Percentiles rank a stretch among this genome's conserved stretches.
These are phyloP conservation scores for Acleris literana DNA, from an alignment of 2,888 invertebrate genomes.

Conservation along the genomic window DNA sequence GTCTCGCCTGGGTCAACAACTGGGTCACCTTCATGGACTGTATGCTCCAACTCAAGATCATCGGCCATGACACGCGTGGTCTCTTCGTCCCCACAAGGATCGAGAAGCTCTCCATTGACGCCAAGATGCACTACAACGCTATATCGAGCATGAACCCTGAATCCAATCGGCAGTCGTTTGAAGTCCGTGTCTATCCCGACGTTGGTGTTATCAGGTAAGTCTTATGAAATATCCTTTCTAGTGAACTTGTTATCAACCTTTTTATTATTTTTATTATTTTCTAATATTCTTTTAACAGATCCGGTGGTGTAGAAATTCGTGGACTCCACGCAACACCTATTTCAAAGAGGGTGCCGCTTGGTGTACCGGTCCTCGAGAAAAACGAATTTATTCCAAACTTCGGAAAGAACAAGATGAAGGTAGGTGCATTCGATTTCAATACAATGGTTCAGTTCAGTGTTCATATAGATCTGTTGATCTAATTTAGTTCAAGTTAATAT, in stretches of 20 bases:
- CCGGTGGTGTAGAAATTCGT: conserved; percentile 90
- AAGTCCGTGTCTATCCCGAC: conserved; percentile 75
- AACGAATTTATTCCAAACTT: conserved; percentile 88
- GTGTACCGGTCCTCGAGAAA: conserved; percentile 90
- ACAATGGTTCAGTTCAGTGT: too few relatives aligned
- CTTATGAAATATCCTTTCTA: too few relatives aligned
- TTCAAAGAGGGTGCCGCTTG: conserved; percentile 86
- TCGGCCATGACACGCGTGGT: conserved; percentile 87
- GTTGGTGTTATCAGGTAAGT: conserved; percentile 76
- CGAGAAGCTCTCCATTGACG: conserved; percentile 87
- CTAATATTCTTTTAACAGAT: conserved; percentile 62
- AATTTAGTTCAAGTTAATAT: too few relatives aligned
- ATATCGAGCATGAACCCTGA: conserved; percentile 76
- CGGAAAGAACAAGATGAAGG: conserved; percentile 69
- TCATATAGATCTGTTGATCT: too few relatives aligned
- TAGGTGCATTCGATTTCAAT: conserved; percentile 38
- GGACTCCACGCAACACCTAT: conserved; percentile 91
- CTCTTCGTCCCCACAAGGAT: conserved; percentile 91
- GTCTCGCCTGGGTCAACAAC: conserved; percentile 89
- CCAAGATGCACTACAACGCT: conserved; percentile 82
- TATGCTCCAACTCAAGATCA: conserved; percentile 92
- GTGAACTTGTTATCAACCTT: too few relatives aligned
- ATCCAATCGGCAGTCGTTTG: conserved; percentile 70
- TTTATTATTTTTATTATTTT: not conserved
- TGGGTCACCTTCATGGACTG: conserved; percentile 96